Base-by-base conservation (phyloP, 2,888 invertebrate species). In the Ceriagrion tenellum region DNA sequence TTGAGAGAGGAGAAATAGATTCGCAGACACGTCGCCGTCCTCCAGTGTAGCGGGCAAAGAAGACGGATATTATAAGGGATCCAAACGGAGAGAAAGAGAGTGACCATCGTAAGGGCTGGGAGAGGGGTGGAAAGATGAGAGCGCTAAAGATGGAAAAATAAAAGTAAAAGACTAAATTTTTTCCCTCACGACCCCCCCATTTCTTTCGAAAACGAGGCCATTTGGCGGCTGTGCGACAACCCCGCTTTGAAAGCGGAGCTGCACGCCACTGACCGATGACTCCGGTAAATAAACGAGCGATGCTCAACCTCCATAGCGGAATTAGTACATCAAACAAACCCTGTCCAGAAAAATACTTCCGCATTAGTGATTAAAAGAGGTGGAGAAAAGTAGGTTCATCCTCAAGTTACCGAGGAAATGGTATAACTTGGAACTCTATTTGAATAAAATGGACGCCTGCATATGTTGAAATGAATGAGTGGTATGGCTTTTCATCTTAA, bases 11-110 rank as follows among this genome's bases (percentile, higher is more conserved):
- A 26, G 26, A 69, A 69, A 69, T 26, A 26, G 69, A 69, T 69
- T n/a, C 69, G 35, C 3, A 16, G 30, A 26, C 35, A 30, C 81
- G 81, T 81, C 35, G 74, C 23, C n/a, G 47, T n/a, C 69, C 26
- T n/a, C 16, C 35, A 35, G 16, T 16, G 59, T 47, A 8, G 10
- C 12, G 69, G 26, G 26, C 69, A 26, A 35, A 35, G 81, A 81
- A 81, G 35, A 35, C 35, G 90, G 23, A 95, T 74, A 16, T 59
- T 59, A 16, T 63, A 40, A 40, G 47, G 55, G 90, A 6, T 2
- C 47, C 16, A 40, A 47, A 88, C 59, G 63, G 95, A 95, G 95
- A 91, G 81, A 95, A 93, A 95, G 95, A 95, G 89, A 55, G 30
- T 81, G 30, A n/a, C 47, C 30, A 40, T 81, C 81, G 55, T 26